Base-by-base conservation (phyloP, 2,113 vertebrate genomes). In the Oreochromis niloticus region DNA sequence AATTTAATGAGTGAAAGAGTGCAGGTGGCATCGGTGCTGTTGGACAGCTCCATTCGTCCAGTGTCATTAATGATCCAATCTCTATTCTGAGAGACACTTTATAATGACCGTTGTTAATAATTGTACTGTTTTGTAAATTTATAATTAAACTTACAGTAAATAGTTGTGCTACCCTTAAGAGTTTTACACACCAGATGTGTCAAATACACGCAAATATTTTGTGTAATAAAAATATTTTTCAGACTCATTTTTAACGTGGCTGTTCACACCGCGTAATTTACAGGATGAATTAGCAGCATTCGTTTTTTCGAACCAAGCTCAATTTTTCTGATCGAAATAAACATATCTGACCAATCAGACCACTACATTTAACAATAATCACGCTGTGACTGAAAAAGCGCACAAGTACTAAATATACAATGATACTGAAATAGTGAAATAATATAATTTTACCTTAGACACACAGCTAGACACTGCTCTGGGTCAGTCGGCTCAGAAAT, bases 231-330 rank as follows among this genome's bases (percentile, higher is more conserved):
- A 66, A n/a, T 66, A 12, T n/a, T 22, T 39, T 39, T 66, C 2
- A 0, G 13, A 5, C 34, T 22, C 2, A 66, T 39, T 22, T 66
- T 68, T 68, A 68, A 39, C 0, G 10, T 66, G 61, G 17, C 19
- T 36, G 61, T 68, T 68, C 34, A 68, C 61, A 39, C 61, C 4
- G 1, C 1, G 0, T 68, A 66, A 66, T 66, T 68, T 66, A 3
- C 61, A 39, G 19, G 34, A 66, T 39, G 19, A 66, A 66, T 66
- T 66, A 66, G 61, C 11, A 39, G 61, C 10, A 66, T 68, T 68
- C 3, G 11, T 2, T 39, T 66, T 39, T 66, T 66, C 1, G 1
- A 66, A n/a, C 34, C 34, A 13, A 68, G 61, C 61, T 68, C 19
- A 68, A 68, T 13, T 39, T 68, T 39, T 68, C 61, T 68, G 34